A percentile compares a stretch with the other conserved stretches of the same genome.
These are phyloP conservation scores for Brachyistius frenatus DNA, from an alignment of 2,113 vertebrate genomes.

Conservation along the genomic window DNA sequence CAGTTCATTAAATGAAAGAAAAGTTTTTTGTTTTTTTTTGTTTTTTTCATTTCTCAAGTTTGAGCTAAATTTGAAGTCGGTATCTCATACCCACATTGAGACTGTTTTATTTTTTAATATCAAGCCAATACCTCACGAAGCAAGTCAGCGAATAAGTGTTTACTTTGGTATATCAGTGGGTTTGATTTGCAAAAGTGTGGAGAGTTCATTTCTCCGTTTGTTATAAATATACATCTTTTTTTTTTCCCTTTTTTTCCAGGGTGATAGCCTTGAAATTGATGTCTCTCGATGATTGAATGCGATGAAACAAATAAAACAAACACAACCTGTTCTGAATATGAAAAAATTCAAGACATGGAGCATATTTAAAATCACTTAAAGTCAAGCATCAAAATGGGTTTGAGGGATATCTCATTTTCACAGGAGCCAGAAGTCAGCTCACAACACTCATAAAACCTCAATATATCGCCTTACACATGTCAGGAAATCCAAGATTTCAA, in stretches of 20 bases:
- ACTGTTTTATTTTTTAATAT: conserved; percentile 61
- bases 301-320: conserved; percentile 80
- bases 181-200: conserved; percentile 50
- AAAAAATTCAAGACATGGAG: conserved; percentile 61
- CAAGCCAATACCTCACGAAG: conserved; percentile 36
- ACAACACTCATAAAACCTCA: conserved; percentile 79
- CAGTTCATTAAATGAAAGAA: conserved; percentile 27
- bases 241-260: conserved; percentile 46
- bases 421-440: conserved; percentile 77
- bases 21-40: background rate
- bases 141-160: conserved; percentile 45
- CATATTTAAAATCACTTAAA: conserved; percentile 82
- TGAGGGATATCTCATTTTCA: conserved; percentile 80
- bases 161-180: conserved; percentile 47
- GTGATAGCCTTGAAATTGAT: conserved; percentile 71
- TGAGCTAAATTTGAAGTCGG: conserved; percentile 55
- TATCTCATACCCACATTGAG: conserved; percentile 20
- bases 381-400: conserved; percentile 75
- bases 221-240: conserved; percentile 42
- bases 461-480: conserved; percentile 81
- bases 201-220: conserved; percentile 64
- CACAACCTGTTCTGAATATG: conserved; percentile 74
- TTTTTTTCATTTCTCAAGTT: conserved; percentile 39
- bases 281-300: conserved; percentile 67
- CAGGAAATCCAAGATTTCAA: conserved; percentile 81